Base-by-base conservation (phyloP, 2,888 invertebrate species). In the Noctua janthe region DNA sequence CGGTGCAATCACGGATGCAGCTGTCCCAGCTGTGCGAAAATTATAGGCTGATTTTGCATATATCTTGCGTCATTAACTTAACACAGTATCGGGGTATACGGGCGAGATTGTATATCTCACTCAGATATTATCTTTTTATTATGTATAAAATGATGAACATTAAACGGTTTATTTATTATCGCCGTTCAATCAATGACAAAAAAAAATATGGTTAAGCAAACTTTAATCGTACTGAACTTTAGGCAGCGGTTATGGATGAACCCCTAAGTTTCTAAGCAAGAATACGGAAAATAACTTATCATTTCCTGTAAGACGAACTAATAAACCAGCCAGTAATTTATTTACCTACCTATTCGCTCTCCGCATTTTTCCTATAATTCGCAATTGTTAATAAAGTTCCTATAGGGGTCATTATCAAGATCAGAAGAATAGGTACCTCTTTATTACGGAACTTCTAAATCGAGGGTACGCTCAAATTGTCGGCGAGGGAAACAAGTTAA, bases 401-500 rank as follows among this genome's bases (percentile, higher is more conserved):
- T 17, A 13, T 72, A 75, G 62, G 43, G 67, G 70, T 71, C 3
- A 39, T 67, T 71, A 74, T 56, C 43, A 67, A 23, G 59, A 78
- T 66, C 20, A 56, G 35, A 49, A 76, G 54, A 84, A 85, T 72
- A 64, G 5, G 59, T 20, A 1, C 15, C n/a, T 54, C 49, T 78
- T 70, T 76, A 76, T 74, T 79, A 29, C 71, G 43, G 47, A 75
- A 78, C 49, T 82, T 73, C 73, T 71, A 74, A 74, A 84, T 84
- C 71, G 80, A 83, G 15, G 64, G 62, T 43, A 11, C 43, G 70
- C 23, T 54, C 15, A 78, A 81, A 76, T 67, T 78, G 73, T 23
- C 70, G 75, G 71, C 15, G 54, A 56, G 49, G 54, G 66, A 71
- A 85, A 86, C 86, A 74, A 74, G 71, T 71, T 85, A 75, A 82